These are phyloP conservation scores for Pogonophryne albipinna DNA, from an alignment of 2,797 vertebrate species.

Conservation along the genomic window DNA sequence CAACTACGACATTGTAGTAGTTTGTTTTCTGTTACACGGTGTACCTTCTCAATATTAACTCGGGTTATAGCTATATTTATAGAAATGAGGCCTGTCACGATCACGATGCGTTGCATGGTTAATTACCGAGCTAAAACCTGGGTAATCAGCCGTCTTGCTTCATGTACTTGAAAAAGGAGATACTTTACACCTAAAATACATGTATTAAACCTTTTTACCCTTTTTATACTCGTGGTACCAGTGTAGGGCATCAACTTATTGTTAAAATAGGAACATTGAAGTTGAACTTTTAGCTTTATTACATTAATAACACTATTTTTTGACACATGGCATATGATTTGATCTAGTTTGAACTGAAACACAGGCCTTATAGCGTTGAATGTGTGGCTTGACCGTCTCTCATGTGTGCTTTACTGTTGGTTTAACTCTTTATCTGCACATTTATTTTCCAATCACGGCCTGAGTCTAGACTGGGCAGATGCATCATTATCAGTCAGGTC, in stretches of 20 bases:
- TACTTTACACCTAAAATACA: background rate
- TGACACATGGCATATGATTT: background rate
- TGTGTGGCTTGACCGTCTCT: background rate
- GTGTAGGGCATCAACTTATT: background rate
- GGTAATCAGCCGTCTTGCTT: conserved; percentile 13
- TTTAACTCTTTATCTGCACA: background rate
- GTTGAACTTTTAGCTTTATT: background rate
- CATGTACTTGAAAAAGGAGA: background rate
- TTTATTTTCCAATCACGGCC: background rate
- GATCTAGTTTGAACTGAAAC: conserved; percentile 11
- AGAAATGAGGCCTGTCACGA: conserved; percentile 44
- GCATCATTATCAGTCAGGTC: background rate
- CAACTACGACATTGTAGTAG: fast-evolving
- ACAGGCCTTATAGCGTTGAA: background rate
- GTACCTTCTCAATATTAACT: background rate
- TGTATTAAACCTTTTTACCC: background rate
- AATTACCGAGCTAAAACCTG: conserved; percentile 5
- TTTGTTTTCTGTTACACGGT: background rate
- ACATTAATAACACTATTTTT: background rate
- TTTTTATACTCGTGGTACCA: background rate
- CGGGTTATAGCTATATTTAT: background rate
- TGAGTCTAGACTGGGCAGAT: conserved; percentile 4
- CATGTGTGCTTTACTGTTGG: background rate
- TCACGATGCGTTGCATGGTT: conserved; percentile 41
- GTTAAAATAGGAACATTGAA: background rate